A percentile compares a stretch with the other conserved stretches of the same genome.
Conservation (phyloP, 2,797 vertebrate genomes). For the Tragelaphus oryx region DNA sequence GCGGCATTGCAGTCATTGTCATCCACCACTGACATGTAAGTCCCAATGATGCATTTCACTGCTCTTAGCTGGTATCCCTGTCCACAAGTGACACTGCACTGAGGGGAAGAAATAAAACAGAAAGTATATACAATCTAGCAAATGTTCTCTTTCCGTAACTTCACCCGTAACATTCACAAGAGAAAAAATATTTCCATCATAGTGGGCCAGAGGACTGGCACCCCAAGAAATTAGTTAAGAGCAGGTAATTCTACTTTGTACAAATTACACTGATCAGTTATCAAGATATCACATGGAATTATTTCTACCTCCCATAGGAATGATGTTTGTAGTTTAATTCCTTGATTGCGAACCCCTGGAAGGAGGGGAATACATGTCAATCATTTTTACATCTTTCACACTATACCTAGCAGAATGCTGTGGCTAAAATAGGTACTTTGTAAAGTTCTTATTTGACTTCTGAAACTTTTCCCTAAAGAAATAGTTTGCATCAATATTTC, state of each 20-base stretch:
- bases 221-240: not conserved
- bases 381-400: not conserved
- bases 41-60: constrained; percentile 93
- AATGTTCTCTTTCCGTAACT: not conserved
- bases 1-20: constrained; percentile 95
- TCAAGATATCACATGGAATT: not conserved
- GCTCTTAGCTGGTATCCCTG: constrained; percentile 96
- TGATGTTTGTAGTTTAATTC: not conserved
- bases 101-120: constrained; percentile 6
- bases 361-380: not conserved
- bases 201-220: not conserved
- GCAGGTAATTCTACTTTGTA: not conserved
- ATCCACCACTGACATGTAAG: constrained; percentile 91
- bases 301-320: not conserved
- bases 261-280: not conserved
- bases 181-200: not conserved
- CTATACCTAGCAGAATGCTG: not conserved
- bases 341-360: not conserved
- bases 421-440: not conserved
- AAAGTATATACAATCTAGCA: not conserved
- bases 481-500: not conserved
- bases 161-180: not conserved
- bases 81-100: constrained; percentile 96
- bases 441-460: not conserved
- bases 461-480: not conserved